Conservation (phyloP, 1,140 invertebrate species). For the Achatina immaculata region DNA sequence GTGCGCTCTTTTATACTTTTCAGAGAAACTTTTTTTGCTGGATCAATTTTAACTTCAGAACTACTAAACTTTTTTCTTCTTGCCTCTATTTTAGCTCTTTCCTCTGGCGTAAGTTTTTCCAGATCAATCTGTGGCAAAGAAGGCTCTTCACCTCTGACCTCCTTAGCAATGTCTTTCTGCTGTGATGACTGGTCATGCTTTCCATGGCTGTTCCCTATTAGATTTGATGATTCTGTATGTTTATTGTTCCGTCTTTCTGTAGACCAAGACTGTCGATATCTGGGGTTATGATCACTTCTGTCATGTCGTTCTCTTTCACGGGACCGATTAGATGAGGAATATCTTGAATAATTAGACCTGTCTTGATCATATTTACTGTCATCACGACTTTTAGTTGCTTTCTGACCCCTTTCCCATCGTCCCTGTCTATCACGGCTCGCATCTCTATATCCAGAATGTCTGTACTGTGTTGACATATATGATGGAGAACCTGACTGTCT, state of each 20-base stretch:
- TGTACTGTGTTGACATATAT: not conserved
- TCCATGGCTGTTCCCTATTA: not conserved
- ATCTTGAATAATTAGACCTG: not conserved
- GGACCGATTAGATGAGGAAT: not conserved
- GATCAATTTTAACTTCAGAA: slow-evolving; percentile 38
- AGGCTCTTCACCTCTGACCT: not conserved
- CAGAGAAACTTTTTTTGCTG: slow-evolving; percentile 34
- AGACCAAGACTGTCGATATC: not conserved
- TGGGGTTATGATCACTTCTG: not conserved
- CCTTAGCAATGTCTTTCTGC: not conserved
- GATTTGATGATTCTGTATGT: not conserved
- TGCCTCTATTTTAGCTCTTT: slow-evolving; percentile 45
- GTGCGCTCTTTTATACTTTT: slow-evolving; percentile 35
- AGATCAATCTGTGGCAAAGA: slow-evolving; percentile 23
- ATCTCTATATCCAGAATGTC: not conserved
- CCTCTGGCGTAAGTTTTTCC: slow-evolving; percentile 41
- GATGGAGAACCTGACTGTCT: not conserved
- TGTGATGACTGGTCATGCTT: not conserved
- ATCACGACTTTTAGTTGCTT: not conserved
- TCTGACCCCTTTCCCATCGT: not conserved
- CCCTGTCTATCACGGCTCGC: not conserved
- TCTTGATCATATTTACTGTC: not conserved
- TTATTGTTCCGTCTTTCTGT: not conserved
- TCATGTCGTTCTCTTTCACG: not conserved
- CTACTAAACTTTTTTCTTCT: slow-evolving; percentile 45